These are phyloP conservation scores for Drosophila fuyamai DNA, from an alignment of 1,140 invertebrate genomes.

Conservation along the genomic window DNA sequence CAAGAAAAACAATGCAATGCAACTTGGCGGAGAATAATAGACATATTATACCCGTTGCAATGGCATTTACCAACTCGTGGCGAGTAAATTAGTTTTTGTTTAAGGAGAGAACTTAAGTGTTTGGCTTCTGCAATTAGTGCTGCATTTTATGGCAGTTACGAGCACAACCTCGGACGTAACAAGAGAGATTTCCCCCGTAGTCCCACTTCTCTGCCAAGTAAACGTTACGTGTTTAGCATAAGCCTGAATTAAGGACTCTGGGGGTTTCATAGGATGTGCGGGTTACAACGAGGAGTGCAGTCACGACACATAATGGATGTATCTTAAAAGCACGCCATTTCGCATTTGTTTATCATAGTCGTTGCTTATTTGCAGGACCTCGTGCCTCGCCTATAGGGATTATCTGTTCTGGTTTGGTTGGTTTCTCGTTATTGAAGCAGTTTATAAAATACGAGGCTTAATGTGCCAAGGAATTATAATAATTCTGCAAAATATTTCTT, in stretches of 20 bases:
- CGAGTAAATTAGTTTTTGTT: slow-evolving; percentile 53
- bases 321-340: slow-evolving; percentile 53
- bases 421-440: background rate
- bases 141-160: slow-evolving; percentile 57
- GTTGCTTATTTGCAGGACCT: slow-evolving; percentile 14
- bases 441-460: no score
- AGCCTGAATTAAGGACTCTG: slow-evolving; percentile 4
- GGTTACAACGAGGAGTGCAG: slow-evolving; percentile 28
- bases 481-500: background rate
- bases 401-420: slow-evolving; percentile 4
- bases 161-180: slow-evolving; percentile 21
- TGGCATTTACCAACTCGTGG: slow-evolving; percentile 47
- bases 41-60: slow-evolving; percentile 40
- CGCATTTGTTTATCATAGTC: slow-evolving; percentile 50
- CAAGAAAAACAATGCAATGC: slow-evolving; percentile 43
- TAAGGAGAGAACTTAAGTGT: slow-evolving; percentile 36
- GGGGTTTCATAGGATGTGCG: background rate
- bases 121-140: slow-evolving; percentile 65
- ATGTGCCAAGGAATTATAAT: no score
- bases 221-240: slow-evolving; percentile 49
- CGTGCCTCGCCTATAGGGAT: background rate
- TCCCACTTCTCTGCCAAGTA: slow-evolving; percentile 3
- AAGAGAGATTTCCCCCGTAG: slow-evolving; percentile 15
- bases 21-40: slow-evolving; percentile 41
- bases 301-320: slow-evolving; percentile 56